Evolutionary conservation across 2,797 vertebrate genomes (phyloP).

Genomic region (Microchirus variegatus): DNA sequence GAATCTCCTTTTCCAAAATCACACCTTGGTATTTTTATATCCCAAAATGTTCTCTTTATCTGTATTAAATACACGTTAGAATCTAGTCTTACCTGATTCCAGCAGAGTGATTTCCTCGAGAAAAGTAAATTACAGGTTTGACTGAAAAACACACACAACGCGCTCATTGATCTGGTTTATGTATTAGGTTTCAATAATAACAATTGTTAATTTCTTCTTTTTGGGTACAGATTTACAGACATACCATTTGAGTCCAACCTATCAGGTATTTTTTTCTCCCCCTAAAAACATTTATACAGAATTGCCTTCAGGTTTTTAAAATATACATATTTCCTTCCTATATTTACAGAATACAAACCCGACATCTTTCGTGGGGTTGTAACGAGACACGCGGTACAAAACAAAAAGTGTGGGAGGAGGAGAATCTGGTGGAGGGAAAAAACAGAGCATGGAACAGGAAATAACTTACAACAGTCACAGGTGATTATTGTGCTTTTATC

Average conservation of each 20-base stretch:
- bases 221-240: slow-evolving; percentile 86
- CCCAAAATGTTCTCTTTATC: background rate
- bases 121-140: background rate
- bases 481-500: slow-evolving; percentile 83
- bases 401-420: slow-evolving; percentile 45
- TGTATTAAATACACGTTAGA: background rate
- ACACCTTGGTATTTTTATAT: background rate
- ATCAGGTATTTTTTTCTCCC: slow-evolving; percentile 64
- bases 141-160: slow-evolving; percentile 51
- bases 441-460: slow-evolving; percentile 34
- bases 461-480: slow-evolving; percentile 64
- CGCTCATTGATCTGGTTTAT: slow-evolving; percentile 71
- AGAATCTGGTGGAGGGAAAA: slow-evolving; percentile 7
- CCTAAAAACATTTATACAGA: slow-evolving; percentile 88
- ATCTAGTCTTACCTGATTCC: background rate
- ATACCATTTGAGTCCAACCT: slow-evolving; percentile 71
- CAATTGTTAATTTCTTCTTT: slow-evolving; percentile 75
- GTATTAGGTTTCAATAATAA: slow-evolving; percentile 83
- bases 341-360: slow-evolving; percentile 82
- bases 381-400: slow-evolving; percentile 61
- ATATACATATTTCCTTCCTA: slow-evolving; percentile 86
- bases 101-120: background rate
- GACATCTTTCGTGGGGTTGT: slow-evolving; percentile 50
- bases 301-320: slow-evolving; percentile 83
- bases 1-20: too few species aligned